Percentiles rank a stretch among this genome's conserved stretches.
Conservation (phyloP, 2,113 vertebrate species). For the Motacilla tschutschensis region DNA sequence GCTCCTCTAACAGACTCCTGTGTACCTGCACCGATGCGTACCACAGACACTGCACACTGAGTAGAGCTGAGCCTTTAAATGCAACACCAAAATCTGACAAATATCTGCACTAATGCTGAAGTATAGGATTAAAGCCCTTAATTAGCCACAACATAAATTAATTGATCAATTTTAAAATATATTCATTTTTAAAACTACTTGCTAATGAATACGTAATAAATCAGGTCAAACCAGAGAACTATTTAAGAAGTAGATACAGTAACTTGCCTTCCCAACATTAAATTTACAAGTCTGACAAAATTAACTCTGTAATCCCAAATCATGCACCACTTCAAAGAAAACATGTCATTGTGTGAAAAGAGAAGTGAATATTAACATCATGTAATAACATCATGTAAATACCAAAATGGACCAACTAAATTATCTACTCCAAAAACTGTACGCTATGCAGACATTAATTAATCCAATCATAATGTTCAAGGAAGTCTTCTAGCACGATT, state of each 20-base stretch:
- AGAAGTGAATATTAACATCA: neutral
- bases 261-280: neutral
- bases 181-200: neutral
- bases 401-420: neutral
- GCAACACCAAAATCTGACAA: neutral
- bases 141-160: neutral
- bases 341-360: neutral
- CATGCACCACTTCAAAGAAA: neutral
- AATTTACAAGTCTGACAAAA: neutral
- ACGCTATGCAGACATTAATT: neutral
- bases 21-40: rapidly evolving
- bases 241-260: neutral
- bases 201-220: neutral
- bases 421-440: neutral
- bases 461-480: neutral
- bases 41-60: rapidly evolving
- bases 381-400: neutral
- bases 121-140: neutral
- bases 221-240: neutral
- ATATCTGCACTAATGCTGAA: neutral
- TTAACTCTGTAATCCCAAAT: neutral
- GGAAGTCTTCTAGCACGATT: neutral
- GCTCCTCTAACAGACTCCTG: neutral
- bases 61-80: neutral
- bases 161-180: neutral